phyloP scores from a whole-genome alignment of 2,113 vertebrate genomes.

The Ctenomys sociabilis region DNA sequence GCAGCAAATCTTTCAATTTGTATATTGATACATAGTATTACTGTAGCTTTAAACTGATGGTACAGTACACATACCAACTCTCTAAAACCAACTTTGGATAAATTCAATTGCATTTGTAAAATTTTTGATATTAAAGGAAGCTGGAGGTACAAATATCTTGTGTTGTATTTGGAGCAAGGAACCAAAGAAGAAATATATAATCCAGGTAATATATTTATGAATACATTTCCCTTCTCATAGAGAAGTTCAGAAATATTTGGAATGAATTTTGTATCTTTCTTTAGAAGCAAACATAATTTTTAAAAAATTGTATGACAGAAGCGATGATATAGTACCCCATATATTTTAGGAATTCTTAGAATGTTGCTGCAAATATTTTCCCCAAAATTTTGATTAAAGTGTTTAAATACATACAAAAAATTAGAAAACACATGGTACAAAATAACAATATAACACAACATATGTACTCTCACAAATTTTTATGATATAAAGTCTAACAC shows the following conservation, averaged over 20 bases:
- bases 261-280: not conserved
- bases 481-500: not conserved
- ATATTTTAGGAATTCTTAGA: not conserved
- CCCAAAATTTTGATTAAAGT: not conserved
- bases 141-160: not conserved
- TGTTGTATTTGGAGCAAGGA: not conserved
- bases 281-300: not conserved
- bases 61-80: not conserved
- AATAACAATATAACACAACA: too few species aligned
- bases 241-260: not conserved
- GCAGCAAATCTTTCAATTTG: not conserved
- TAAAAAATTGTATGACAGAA: not conserved
- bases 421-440: not conserved
- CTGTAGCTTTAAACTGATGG: not conserved
- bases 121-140: not conserved
- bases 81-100: not conserved
- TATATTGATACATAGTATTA: not conserved
- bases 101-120: not conserved
- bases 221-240: not conserved
- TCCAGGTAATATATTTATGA: not conserved
- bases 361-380: not conserved
- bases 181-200: not conserved
- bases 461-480: too few species aligned
- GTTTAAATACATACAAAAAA: not conserved
- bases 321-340: too few species aligned